These are phyloP conservation scores for Megaceryle maxima DNA, from an alignment of 2,113 vertebrate genomes.

Conservation along the genomic window DNA sequence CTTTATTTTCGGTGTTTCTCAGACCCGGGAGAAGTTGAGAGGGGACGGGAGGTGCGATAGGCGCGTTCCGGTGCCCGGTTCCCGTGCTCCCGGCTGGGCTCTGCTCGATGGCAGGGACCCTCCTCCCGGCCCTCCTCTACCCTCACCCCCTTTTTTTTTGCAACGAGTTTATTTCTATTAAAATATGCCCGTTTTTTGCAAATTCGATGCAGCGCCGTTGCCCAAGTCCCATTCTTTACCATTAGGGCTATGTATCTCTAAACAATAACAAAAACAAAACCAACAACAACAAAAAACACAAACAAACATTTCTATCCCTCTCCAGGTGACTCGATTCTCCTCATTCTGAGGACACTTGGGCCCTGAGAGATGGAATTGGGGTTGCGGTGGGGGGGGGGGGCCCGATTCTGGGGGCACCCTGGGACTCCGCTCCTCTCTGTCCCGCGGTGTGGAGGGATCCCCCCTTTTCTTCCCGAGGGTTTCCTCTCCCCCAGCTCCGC, in stretches of 20 bases:
- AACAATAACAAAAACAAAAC: background rate
- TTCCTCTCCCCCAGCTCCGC: background rate
- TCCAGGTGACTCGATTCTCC: background rate
- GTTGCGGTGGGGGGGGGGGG: too few relatives aligned
- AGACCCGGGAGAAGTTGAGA: background rate
- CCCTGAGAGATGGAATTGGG: background rate
- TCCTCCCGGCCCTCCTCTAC: background rate
- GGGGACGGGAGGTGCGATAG: background rate
- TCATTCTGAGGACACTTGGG: background rate
- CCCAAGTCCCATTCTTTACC: background rate
- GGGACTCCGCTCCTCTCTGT: background rate
- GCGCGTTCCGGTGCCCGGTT: background rate
- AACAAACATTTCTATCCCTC: background rate
- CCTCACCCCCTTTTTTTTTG: background rate
- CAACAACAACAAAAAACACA: background rate
- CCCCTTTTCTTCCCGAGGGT: background rate
- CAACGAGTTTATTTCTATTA: background rate
- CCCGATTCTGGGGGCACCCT: fast-evolving
- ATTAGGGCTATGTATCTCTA: fast-evolving
- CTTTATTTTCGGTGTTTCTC: background rate
- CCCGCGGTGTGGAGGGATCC: background rate
- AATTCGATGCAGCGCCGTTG: background rate
- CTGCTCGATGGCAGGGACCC: background rate
- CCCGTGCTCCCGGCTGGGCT: background rate
- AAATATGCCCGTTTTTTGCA: background rate